phyloP scores from a whole-genome alignment of 2,797 vertebrate genomes.

The Cirrhinus mrigala region DNA sequence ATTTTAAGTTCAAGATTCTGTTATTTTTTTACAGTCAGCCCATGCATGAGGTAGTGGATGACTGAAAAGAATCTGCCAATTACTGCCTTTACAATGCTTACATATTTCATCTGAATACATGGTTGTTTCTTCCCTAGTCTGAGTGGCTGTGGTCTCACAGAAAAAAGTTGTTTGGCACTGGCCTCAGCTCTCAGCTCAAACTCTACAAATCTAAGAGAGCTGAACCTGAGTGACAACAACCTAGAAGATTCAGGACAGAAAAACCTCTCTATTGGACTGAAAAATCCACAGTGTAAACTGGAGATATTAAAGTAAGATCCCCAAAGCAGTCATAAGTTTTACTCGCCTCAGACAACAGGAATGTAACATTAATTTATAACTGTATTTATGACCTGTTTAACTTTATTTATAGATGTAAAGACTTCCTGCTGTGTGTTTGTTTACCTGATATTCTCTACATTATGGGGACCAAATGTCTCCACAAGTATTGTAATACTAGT shows the following conservation, averaged over 20 bases:
- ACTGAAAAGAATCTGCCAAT: no score
- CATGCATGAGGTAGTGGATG: no score
- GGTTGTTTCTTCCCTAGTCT: background rate
- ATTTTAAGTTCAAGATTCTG: no score
- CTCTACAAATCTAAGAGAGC: background rate
- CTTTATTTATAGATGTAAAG: no score
- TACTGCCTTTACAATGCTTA: background rate
- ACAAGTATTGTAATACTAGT: no score
- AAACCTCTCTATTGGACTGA: background rate
- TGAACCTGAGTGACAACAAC: conserved; percentile 1
- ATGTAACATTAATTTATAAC: background rate
- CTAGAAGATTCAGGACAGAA: background rate
- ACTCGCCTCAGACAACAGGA: background rate
- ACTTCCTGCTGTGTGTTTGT: no score
- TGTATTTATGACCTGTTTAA: no score
- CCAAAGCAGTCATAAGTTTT: background rate
- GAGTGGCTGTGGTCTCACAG: background rate
- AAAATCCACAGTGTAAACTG: conserved; percentile 4
- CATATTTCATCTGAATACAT: background rate
- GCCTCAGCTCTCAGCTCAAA: background rate
- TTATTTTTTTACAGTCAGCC: no score
- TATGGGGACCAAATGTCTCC: no score
- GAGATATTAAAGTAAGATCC: conserved; percentile 3
- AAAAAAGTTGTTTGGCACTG: conserved; percentile 5
- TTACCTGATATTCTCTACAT: no score